These are phyloP conservation scores for Plotosus lineatus DNA, from an alignment of 2,113 vertebrate species.

Conservation along the genomic window DNA sequence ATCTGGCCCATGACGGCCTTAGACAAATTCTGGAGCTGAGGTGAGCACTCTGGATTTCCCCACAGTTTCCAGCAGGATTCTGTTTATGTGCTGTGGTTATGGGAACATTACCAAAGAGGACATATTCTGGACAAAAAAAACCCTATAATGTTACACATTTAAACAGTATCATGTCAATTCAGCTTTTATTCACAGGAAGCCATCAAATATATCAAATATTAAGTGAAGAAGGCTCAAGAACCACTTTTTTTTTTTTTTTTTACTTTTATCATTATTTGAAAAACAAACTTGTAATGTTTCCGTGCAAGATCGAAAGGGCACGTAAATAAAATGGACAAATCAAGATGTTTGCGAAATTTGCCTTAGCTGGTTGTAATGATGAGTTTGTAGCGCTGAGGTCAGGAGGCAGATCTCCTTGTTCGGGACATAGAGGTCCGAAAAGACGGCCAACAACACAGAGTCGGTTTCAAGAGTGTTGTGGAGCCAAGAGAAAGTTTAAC, in stretches of 20 bases:
- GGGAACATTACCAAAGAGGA: constrained; percentile 31
- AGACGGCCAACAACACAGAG: constrained; percentile 32
- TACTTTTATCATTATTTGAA: constrained; percentile 6
- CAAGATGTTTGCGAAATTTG: constrained; percentile 23
- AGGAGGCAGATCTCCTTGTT: constrained; percentile 23
- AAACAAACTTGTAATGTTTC: background rate
- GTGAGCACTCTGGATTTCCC: constrained; percentile 28
- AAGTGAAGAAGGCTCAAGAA: background rate
- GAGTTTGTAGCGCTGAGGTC: constrained; percentile 34
- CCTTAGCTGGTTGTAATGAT: constrained; percentile 11
- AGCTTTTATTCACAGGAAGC: background rate
- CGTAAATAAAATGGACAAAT: constrained; percentile 18
- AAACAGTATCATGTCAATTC: background rate
- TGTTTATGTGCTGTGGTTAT: constrained; percentile 41
- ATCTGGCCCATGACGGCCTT: constrained; percentile 8
- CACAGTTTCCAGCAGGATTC: constrained; percentile 42
- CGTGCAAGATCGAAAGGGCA: background rate
- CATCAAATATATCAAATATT: background rate
- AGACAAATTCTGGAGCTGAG: constrained; percentile 50
- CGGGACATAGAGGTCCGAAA: constrained; percentile 24
- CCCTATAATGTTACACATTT: constrained; percentile 21
- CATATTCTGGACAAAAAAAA: constrained; percentile 37
- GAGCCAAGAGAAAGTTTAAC: constrained; percentile 50
- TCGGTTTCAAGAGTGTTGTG: constrained; percentile 11
- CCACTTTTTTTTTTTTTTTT: background rate